Evolutionary conservation across 2,797 vertebrate species (phyloP), one percentile per base, ranked within the genome.

Genomic region (Chaetophractus vellerosus): DNA sequence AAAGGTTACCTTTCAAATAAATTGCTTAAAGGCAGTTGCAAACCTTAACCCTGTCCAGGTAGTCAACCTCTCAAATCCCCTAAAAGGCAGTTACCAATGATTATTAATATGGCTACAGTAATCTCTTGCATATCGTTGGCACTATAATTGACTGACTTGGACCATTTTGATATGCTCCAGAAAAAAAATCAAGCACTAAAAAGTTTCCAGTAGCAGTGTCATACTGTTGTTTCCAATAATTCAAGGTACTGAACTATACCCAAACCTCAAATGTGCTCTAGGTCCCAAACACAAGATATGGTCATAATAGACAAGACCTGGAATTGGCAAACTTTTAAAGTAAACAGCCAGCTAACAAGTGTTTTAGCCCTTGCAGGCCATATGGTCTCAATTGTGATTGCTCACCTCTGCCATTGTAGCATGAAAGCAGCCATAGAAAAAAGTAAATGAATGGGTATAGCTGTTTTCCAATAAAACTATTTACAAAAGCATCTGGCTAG

Each of bases 181-280:
- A 31, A 36, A 33, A 33, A 16, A n/a, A 33, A 72, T 12, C 9
- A 28, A 61, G n/a, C 14, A 68, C 1, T 76, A 88, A 95, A 69
- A 59, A 71, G 81, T 76, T 50, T 38, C 52, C 9, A 75, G 9
- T 36, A 72, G 36, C n/a, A 92, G 4, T 36, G 4, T 36, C 61
- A 38, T 24, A 74, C 33, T n/a, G 3, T 3, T 41, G 4, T 41
- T 59, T 86, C 80, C 80, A 33, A 12, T n/a, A 36, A 90, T 36
- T 87, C 74, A 69, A 91, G 41, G 33, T 66, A 23, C 8, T 19
- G 48, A 90, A 63, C 61, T 55, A 41, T 2, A 48, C n/a, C 28
- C 33, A 94, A 72, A 76, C 26, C 38, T 90, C 69, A 87, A 59
- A 86, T 38, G 31, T 92, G 14, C 63, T 90, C 59, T 85, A 79